Evolutionary conservation across 2,797 vertebrate species (phyloP).

Genomic region (Nothura maculosa): DNA sequence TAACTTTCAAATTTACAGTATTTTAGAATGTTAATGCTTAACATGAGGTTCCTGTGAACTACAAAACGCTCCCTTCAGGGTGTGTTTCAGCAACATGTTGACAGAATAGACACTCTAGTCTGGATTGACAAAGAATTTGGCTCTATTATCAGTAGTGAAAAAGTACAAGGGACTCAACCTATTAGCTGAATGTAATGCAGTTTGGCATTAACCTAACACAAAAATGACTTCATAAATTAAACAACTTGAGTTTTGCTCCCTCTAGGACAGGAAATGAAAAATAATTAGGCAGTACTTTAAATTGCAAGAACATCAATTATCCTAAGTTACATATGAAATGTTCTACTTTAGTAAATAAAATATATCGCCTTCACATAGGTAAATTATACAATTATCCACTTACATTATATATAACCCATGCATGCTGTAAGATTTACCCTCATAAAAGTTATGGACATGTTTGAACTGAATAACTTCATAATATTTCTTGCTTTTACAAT

Average conservation of each 20-base stretch:
- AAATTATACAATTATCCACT: constrained; percentile 26
- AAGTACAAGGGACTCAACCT: neutral
- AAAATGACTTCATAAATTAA: constrained; percentile 70
- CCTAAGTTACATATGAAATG: constrained; percentile 69
- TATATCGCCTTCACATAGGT: constrained; percentile 17
- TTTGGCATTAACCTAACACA: constrained; percentile 32
- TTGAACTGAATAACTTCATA: neutral
- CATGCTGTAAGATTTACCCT: constrained; percentile 1
- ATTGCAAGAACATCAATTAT: constrained; percentile 79
- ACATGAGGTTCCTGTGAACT: constrained; percentile 7
- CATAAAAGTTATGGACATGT: neutral
- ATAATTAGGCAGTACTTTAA: constrained; percentile 72
- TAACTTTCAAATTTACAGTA: constrained; percentile 30
- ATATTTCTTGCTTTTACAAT: neutral
- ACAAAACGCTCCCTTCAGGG: constrained; percentile 22
- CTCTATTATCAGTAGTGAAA: neutral
- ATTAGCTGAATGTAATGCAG: constrained; percentile 1
- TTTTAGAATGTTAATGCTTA: constrained; percentile 22
- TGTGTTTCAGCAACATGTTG: constrained; percentile 40
- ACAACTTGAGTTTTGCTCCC: constrained; percentile 54
- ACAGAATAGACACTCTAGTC: constrained; percentile 7
- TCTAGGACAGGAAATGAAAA: constrained; percentile 60
- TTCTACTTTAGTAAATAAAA: constrained; percentile 73
- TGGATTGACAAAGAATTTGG: constrained; percentile 3
- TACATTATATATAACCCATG: constrained; percentile 8